Conservation (phyloP, 2,797 vertebrate species). For the Epinephelus awoara region DNA sequence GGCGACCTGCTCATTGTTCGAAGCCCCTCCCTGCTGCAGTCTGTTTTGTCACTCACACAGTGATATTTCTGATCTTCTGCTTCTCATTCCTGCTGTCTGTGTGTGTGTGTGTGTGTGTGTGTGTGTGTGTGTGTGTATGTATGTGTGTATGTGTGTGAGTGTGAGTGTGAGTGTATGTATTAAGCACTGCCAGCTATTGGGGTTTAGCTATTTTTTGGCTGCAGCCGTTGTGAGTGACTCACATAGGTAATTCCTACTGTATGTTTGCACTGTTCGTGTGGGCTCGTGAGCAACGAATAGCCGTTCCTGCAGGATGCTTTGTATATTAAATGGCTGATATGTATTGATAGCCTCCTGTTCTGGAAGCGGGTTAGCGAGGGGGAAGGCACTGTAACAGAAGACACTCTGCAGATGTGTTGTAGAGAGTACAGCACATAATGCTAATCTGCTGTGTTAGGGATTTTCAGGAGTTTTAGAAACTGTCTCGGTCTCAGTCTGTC, state of each 20-base stretch:
- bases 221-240: constrained; percentile 65
- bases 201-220: constrained; percentile 73
- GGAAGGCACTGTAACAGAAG: constrained; percentile 75
- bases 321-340: constrained; percentile 78
- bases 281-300: constrained; percentile 65
- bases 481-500: constrained; percentile 86
- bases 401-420: constrained; percentile 82
- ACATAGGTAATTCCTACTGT: constrained; percentile 80
- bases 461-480: constrained; percentile 87
- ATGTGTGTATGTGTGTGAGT: constrained; percentile 30
- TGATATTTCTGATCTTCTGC: constrained; percentile 82
- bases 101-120: constrained; percentile 36
- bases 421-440: constrained; percentile 82
- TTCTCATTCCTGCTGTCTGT: constrained; percentile 72
- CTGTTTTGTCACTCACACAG: constrained; percentile 85
- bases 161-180: constrained; percentile 43
- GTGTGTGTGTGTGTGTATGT: constrained; percentile 23
- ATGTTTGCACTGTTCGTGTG: constrained; percentile 64
- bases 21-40: constrained; percentile 81
- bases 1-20: constrained; percentile 79
- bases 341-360: constrained; percentile 77
- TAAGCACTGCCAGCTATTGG: constrained; percentile 73
- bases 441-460: constrained; percentile 88
- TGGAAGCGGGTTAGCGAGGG: constrained; percentile 66
- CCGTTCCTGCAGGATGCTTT: constrained; percentile 68